Percentiles rank a stretch among this genome's conserved stretches.
Conservation (phyloP, 2,113 vertebrate species). For the Phylloscopus trochiloides region DNA sequence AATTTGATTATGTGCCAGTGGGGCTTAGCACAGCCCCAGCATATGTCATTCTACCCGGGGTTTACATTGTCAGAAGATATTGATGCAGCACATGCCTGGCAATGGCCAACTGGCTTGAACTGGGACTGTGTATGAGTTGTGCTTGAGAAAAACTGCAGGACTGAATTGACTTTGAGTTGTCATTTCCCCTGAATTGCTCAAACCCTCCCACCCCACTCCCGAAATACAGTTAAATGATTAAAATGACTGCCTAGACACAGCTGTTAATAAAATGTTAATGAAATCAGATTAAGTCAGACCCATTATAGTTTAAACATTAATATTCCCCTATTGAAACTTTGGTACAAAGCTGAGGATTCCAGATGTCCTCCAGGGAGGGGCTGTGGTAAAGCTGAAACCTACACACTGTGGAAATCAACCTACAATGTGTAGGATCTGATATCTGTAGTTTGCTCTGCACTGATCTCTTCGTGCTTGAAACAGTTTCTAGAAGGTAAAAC, state of each 20-base stretch:
- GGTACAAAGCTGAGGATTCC: neutral
- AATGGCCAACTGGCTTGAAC: neutral
- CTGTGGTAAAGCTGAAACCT: neutral
- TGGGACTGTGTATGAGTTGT: neutral
- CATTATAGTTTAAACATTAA: conserved; percentile 31
- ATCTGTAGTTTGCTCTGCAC: neutral
- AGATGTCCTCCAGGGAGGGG: neutral
- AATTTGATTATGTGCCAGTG: neutral
- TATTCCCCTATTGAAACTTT: neutral
- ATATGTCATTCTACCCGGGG: neutral
- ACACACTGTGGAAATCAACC: neutral
- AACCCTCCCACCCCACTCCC: neutral
- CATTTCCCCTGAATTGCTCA: neutral
- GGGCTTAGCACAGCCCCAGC: neutral
- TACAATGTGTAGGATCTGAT: rapidly evolving
- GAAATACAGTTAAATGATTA: neutral
- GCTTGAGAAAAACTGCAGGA: neutral
- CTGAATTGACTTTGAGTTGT: conserved; percentile 5
- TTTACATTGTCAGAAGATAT: neutral
- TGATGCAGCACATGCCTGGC: neutral
- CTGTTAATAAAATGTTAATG: conserved; percentile 47
- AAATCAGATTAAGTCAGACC: conserved; percentile 20
- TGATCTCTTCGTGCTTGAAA: neutral
- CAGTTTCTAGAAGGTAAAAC: neutral
- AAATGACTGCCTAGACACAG: conserved; percentile 1